A percentile compares a stretch with the other conserved stretches of the same genome.
phyloP scores from a whole-genome alignment of 64 coral and sea anemone species.

The Catalaphyllia jardinei region DNA sequence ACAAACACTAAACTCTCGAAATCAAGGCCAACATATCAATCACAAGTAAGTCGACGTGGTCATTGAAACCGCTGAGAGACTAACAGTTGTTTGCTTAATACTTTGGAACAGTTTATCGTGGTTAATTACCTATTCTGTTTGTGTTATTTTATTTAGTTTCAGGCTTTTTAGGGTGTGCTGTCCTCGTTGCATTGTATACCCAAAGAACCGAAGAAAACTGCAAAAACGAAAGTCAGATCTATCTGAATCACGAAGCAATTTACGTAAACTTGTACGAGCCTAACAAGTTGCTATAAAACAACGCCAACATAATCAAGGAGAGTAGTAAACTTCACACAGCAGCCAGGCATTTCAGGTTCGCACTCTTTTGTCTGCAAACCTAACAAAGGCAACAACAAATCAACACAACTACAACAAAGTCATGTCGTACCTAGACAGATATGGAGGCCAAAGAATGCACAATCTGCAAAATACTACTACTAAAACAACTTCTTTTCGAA shows the following conservation, averaged over 20 bases:
- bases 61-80: background rate
- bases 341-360: background rate
- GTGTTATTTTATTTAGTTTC: background rate
- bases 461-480: background rate
- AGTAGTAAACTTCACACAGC: background rate
- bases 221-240: too few species aligned
- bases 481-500: background rate
- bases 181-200: background rate
- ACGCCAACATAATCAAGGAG: background rate
- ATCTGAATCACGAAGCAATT: too few species aligned
- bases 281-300: too few species aligned
- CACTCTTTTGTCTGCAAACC: background rate
- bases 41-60: background rate
- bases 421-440: background rate
- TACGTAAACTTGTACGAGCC: too few species aligned
- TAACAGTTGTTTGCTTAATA: background rate
- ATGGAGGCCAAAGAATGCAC: background rate
- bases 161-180: background rate
- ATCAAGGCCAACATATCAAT: background rate
- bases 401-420: background rate
- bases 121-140: background rate
- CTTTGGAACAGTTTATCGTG: too few species aligned
- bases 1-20: background rate
- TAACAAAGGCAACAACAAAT: background rate
- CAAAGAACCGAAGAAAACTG: too few species aligned